Conservation (phyloP, 2,797 vertebrate genomes). For the Cyclura pinguis region DNA sequence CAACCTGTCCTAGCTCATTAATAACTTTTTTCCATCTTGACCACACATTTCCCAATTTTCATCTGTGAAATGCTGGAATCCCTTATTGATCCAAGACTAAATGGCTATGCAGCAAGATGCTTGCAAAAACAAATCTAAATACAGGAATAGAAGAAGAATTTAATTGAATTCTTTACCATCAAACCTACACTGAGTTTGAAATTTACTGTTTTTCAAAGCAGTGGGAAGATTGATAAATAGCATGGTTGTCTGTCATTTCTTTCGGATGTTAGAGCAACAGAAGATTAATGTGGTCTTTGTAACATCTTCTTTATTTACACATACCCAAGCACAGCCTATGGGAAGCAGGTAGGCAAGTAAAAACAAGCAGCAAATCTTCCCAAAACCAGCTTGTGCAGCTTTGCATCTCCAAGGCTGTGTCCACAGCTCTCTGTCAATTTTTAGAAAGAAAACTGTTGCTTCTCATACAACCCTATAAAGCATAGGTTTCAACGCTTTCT, state of each 20-base stretch:
- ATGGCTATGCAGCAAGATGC: not conserved
- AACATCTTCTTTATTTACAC: not conserved
- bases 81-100: not conserved
- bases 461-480: not conserved
- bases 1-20: too few species aligned
- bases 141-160: not conserved
- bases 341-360: not conserved
- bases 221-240: not conserved
- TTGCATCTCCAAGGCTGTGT: not conserved
- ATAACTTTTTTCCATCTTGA: too few species aligned
- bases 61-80: too few species aligned
- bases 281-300: not conserved
- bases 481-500: not conserved
- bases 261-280: not conserved
- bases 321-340: not conserved
- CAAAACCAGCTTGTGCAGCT: not conserved
- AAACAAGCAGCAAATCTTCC: not conserved
- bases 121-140: not conserved
- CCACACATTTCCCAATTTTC: too few species aligned
- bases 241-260: not conserved
- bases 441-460: slow-evolving; percentile 6
- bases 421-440: not conserved
- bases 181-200: not conserved
- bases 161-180: not conserved
- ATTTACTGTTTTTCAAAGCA: not conserved